Evolutionary conservation across 2,888 invertebrate species (phyloP).

Genomic region (Plusia festucae): DNA sequence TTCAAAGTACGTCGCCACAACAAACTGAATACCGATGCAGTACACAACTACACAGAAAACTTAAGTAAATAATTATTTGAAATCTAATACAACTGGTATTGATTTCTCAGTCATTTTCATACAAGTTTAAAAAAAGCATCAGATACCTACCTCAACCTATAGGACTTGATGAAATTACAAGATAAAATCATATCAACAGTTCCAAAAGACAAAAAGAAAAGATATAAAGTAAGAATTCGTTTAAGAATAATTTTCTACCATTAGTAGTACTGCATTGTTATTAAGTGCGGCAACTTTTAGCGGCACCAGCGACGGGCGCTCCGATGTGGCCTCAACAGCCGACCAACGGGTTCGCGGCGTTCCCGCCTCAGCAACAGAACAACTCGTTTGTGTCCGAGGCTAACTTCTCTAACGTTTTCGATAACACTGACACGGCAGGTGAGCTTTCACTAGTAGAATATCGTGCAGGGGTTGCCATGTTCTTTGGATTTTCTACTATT

Average conservation of each 20-base stretch:
- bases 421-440: conserved; percentile 92
- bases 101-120: not conserved
- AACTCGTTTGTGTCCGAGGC: conserved; percentile 94
- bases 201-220: conserved; percentile 5
- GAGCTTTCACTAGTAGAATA: conserved; percentile 77
- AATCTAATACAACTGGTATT: conserved; percentile 13
- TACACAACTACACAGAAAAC: conserved; percentile 36
- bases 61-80: conserved; percentile 7
- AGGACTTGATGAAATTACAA: not conserved
- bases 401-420: conserved; percentile 96
- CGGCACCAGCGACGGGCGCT: conserved; percentile 57
- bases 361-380: conserved; percentile 72
- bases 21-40: conserved; percentile 64
- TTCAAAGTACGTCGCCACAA: conserved; percentile 42
- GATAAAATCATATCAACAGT: conserved; percentile 2
- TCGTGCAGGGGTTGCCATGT: conserved; percentile 60
- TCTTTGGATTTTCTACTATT: conserved; percentile 27
- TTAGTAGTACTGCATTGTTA: conserved; percentile 58
- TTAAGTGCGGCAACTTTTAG: conserved; percentile 59
- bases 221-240: not conserved
- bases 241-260: conserved; percentile 18
- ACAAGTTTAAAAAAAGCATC: not conserved
- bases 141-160: not conserved
- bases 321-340: conserved; percentile 68
- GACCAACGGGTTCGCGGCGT: conserved; percentile 75